Evolutionary conservation across 2,113 vertebrate genomes (phyloP), one percentile per base, ranked within the genome.

Genomic region (Camarhynchus parvulus): DNA sequence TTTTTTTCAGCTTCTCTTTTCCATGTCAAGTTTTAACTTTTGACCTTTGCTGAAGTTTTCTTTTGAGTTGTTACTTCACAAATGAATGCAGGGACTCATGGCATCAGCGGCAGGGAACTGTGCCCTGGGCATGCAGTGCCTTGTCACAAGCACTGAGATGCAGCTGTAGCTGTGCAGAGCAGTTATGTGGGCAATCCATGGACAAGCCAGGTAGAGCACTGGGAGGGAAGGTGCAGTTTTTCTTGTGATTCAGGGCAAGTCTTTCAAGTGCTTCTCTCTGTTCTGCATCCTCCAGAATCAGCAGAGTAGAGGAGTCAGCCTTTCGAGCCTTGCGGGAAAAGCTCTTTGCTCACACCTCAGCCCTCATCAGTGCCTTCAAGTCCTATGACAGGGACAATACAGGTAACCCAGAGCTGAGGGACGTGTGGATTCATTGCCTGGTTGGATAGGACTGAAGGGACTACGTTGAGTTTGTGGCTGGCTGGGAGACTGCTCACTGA

Each of bases 241-340:
- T 82, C 39, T 79, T 27, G 31, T 0, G 7, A 15, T 75, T 39
- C 1, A 3, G 20, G 41, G 13, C 21, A 42, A 62, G 17, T 42
- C 35, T 8, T 75, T 52, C 5, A 80, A 2, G 4, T 41, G 39
- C 13, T 78, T 44, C 53, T 75, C 10, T 62, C 37, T 66, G 19
- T 80, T 82, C 53, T 46, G 66, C 55, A 28, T 53, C 21, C 64
- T 72, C 33, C 85, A 98, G 98, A 93, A 97, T 98, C 87, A 98
- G 98, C 97, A 97, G 97, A 89, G 98, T 98, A 25, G 98, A 98
- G 72, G 97, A 97, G 69, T 98, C 98, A 5, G 98, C 98, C 35
- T 97, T 98, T 42, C 96, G 96, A 92, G 97, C 98, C 19, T 81
- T 98, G 72, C 81, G 96, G 68, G 97, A 98, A 46, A 97, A 97